Conservation (phyloP, 2,888 invertebrate genomes). For the Coelogynopora nodosa region DNA sequence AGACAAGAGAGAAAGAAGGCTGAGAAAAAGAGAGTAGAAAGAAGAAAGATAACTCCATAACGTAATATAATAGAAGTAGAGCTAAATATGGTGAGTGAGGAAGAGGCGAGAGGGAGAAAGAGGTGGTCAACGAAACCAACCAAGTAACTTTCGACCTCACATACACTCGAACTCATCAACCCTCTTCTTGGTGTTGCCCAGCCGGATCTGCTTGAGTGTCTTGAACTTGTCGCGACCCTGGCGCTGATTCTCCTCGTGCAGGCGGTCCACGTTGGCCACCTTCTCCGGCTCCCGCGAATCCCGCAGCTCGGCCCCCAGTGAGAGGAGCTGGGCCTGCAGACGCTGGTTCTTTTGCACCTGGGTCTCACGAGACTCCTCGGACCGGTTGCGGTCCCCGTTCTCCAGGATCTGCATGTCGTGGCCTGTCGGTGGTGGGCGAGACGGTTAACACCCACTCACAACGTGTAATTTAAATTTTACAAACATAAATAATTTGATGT, state of each 20-base stretch:
- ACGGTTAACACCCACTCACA: too few species aligned
- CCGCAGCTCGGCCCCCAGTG: conserved; percentile 8
- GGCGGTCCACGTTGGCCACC: conserved; percentile 34
- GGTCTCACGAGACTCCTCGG: conserved; percentile 37
- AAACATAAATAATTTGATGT: too few species aligned
- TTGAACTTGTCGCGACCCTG: conserved; percentile 99
- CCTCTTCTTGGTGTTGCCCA: conserved; percentile 98
- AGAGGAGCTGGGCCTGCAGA: conserved; percentile 41
- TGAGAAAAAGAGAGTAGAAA: too few species aligned
- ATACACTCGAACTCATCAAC: conserved; percentile 99
- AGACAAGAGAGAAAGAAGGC: too few species aligned
- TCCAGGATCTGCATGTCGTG: conserved; percentile 33
- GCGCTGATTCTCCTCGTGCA: conserved; percentile 58
- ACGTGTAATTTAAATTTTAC: too few species aligned
- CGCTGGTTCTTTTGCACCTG: conserved; percentile 12
- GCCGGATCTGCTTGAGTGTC: conserved; percentile 95
- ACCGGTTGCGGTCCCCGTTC: conserved; percentile 32
- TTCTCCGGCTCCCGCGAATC: neutral
- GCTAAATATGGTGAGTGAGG: too few species aligned
- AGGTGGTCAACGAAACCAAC: too few species aligned
- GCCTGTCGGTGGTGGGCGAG: neutral
- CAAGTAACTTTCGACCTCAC: too few species aligned
- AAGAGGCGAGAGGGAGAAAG: too few species aligned
- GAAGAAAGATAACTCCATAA: too few species aligned
- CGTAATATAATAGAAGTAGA: too few species aligned